Evolutionary conservation across 2,888 invertebrate species (phyloP).

Genomic region (Oscheius sp.): DNA sequence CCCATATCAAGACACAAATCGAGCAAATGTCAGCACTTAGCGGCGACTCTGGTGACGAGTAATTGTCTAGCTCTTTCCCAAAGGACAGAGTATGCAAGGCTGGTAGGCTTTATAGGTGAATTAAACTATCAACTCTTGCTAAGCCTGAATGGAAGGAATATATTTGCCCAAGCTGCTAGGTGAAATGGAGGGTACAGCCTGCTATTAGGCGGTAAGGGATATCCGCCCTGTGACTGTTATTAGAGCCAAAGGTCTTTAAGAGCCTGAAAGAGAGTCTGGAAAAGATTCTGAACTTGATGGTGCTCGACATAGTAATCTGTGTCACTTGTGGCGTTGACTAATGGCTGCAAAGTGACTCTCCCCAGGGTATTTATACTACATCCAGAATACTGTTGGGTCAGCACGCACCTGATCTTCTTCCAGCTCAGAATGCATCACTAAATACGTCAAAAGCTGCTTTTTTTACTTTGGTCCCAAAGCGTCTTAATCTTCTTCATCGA

Average conservation of each 20-base stretch:
- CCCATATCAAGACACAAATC: constrained; percentile 24
- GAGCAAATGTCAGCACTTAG: constrained; percentile 32
- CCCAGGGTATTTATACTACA: constrained; percentile 18
- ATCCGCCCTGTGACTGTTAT: constrained; percentile 21
- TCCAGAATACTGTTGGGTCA: not conserved
- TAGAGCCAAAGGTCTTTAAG: constrained; percentile 12
- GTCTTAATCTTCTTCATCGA: too few species aligned
- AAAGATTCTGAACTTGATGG: not conserved
- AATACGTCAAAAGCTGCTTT: too few species aligned
- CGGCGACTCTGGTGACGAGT: constrained; percentile 28
- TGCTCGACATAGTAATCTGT: constrained; percentile 27
- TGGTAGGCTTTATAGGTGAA: not conserved
- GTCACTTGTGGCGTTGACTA: constrained; percentile 29
- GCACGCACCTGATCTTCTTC: not conserved
- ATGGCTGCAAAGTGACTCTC: constrained; percentile 24
- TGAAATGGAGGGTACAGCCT: constrained; percentile 24
- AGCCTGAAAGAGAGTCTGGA: not conserved
- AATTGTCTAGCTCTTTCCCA: constrained; percentile 22
- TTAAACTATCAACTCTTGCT: not conserved
- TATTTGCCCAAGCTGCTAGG: not conserved
- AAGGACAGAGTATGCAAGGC: constrained; percentile 13
- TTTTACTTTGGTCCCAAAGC: too few species aligned
- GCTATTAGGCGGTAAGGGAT: constrained; percentile 21
- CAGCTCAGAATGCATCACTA: too few species aligned
- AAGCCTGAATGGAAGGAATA: not conserved